Evolutionary conservation across 2,797 vertebrate genomes (phyloP).

Genomic region (Anolis apletophallus): DNA sequence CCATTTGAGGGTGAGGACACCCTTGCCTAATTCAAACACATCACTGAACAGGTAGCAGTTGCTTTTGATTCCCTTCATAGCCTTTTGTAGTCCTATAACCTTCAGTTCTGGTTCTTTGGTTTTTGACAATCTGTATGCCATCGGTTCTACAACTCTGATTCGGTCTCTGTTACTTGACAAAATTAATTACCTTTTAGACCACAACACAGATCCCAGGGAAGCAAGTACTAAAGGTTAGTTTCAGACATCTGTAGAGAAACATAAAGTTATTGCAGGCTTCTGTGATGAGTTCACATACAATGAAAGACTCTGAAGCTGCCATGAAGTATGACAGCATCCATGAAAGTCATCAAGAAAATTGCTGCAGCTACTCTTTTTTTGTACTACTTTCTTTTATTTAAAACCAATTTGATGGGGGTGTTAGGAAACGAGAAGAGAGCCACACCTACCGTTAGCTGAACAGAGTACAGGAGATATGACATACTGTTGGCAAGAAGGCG

Average conservation of each 20-base stretch:
- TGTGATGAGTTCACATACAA: slow-evolving; percentile 63
- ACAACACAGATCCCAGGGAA: neutral
- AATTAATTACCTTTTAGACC: neutral
- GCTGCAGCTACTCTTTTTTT: neutral
- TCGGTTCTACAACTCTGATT: neutral
- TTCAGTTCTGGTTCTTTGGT: neutral
- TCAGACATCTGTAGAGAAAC: slow-evolving; percentile 23
- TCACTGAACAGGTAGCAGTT: neutral
- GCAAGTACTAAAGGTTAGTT: neutral
- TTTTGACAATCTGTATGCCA: too few species aligned
- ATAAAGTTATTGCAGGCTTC: slow-evolving; percentile 36
- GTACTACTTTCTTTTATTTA: slow-evolving; percentile 60
- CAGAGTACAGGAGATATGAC: slow-evolving; percentile 50
- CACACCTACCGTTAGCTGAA: slow-evolving; percentile 64
- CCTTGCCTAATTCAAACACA: neutral
- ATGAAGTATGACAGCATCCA: slow-evolving; percentile 13
- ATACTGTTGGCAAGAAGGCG: slow-evolving; percentile 50
- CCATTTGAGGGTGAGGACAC: neutral
- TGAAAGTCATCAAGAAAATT: slow-evolving; percentile 59
- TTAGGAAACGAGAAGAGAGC: slow-evolving; percentile 52
- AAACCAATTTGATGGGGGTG: slow-evolving; percentile 66
- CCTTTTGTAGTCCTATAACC: neutral
- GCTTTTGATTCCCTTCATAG: neutral
- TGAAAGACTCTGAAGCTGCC: slow-evolving; percentile 52
- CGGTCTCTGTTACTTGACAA: neutral